phyloP scores from a whole-genome alignment of 2,797 vertebrate genomes.

The Alca torda region DNA sequence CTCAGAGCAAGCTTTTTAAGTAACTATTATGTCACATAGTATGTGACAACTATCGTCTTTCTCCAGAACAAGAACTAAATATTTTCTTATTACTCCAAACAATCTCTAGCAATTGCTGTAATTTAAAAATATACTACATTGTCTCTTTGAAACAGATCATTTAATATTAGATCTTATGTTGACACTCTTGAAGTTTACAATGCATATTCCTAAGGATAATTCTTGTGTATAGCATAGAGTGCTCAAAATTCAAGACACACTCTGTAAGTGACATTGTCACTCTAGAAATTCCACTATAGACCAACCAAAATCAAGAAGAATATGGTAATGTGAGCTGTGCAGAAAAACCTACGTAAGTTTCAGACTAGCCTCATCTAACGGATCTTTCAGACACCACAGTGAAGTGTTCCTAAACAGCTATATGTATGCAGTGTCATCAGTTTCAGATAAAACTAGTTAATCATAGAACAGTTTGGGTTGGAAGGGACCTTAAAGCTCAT shows the following conservation, averaged over 20 bases:
- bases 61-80: neutral
- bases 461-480: no score
- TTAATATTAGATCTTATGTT: neutral
- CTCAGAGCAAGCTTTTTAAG: neutral
- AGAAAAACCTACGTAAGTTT: neutral
- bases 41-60: neutral
- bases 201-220: neutral
- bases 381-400: neutral
- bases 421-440: neutral
- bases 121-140: neutral
- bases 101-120: neutral
- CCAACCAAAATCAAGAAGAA: neutral
- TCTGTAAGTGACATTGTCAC: neutral
- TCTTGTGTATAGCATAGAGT: neutral
- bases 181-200: neutral
- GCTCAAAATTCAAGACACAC: neutral
- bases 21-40: neutral
- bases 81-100: neutral
- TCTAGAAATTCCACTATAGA: neutral
- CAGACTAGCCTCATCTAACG: neutral
- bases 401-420: neutral
- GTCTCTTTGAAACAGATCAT: neutral
- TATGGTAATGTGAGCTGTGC: neutral
- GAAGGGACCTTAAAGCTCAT: no score
- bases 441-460: neutral